Evolutionary conservation across 1,140 invertebrate genomes (phyloP).

Genomic region (Meloidogyne exigua): DNA sequence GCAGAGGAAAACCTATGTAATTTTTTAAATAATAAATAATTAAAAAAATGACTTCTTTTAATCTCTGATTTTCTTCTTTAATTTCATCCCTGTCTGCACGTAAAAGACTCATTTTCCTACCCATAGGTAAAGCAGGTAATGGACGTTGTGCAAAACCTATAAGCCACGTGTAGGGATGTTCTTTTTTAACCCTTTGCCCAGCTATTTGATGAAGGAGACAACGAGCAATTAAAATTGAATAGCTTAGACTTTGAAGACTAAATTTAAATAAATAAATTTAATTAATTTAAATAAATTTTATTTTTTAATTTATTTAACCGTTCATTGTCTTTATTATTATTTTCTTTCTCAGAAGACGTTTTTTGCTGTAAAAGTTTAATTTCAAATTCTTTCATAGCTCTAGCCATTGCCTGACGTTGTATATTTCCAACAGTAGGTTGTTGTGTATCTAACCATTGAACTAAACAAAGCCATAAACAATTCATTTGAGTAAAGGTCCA

Average conservation of each 20-base stretch:
- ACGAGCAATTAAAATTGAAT: constrained; percentile 28
- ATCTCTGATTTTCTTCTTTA: constrained; percentile 25
- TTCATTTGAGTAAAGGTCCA: constrained; percentile 39
- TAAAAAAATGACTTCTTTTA: constrained; percentile 38
- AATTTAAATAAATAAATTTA: constrained; percentile 12
- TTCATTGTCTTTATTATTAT: constrained; percentile 17
- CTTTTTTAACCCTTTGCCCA: constrained; percentile 29
- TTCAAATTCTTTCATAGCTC: constrained; percentile 39
- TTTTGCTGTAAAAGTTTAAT: constrained; percentile 23
- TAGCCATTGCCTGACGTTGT: constrained; percentile 30
- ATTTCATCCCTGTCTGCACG: constrained; percentile 14
- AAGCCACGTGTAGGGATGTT: constrained; percentile 48
- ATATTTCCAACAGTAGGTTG: constrained; percentile 29
- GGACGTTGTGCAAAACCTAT: constrained; percentile 44
- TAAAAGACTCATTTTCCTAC: constrained; percentile 11
- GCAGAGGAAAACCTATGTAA: constrained; percentile 28
- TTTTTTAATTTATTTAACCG: neutral
- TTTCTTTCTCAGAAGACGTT: constrained; percentile 14
- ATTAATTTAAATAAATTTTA: neutral
- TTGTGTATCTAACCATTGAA: constrained; percentile 48
- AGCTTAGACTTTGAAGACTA: constrained; percentile 11
- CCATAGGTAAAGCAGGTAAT: constrained; percentile 30
- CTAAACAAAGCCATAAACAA: constrained; percentile 42
- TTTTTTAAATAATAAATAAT: neutral
- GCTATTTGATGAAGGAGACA: constrained; percentile 24